Evolutionary conservation across 2,888 invertebrate species (phyloP), one percentile per base, ranked within the genome.

Genomic region (Laspeyria flexula): DNA sequence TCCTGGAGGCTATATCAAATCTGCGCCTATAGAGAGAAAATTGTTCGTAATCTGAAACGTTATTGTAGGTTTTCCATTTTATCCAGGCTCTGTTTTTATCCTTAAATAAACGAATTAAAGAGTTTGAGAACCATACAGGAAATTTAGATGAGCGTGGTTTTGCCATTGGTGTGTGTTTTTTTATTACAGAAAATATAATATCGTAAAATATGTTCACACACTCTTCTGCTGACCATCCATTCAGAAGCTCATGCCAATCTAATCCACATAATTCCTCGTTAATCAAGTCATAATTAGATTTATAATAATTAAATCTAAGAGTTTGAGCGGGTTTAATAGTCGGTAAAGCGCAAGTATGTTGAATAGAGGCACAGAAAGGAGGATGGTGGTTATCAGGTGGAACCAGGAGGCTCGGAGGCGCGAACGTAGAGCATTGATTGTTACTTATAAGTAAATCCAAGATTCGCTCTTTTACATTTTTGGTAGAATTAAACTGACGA

Each of bases 51-150:
- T 54, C 56, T 4, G 16, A 39, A 1, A 43, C 23, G 35, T 55
- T 48, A 4, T 42, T 10, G 30, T 57, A 58, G 1, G 25, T 51
- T 49, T 58, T 61, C 57, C 61, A 60, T 43, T 46, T 53, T n/a
- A 47, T 35, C 60, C 56, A 57, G 2, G 52, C 49, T 11, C 25
- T 38, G 7, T 50, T 43, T 40, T 60, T 55, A 5, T 49, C 31
- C 38, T 50, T 52, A 29, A 44, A 55, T 3, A 56, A 51, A 9
- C 48, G 57, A 6, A 52, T 55, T 1, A 60, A 29, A 2, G 43
- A 43, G 1, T 38, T 30, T 1, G 47, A 39, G 13, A 52, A 59
- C 59, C 45, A 52, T 1, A 38, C 10, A 9, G 38, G 38, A 10
- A 38, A 38, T 9, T 38, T 38, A 13, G 38, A 13, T 10, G 38